Base-by-base conservation (phyloP, 2,797 vertebrate species). In the Sebastes minor region DNA sequence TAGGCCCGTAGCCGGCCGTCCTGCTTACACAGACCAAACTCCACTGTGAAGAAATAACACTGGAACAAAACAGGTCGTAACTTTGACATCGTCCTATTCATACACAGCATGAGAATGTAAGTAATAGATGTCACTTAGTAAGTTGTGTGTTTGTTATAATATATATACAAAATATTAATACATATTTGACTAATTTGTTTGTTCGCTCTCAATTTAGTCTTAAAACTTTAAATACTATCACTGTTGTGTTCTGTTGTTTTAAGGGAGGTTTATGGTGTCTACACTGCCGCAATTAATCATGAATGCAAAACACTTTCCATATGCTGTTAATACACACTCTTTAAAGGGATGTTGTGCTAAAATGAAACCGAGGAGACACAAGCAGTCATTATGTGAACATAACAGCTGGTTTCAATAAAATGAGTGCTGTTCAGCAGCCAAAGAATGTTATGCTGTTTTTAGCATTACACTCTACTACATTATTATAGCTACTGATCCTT, bases 41-140 rank as follows among this genome's bases (percentile, higher is more conserved):
- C 98, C 91, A 99, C 97, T 0, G 98, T 99, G 89, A 99, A 99
- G 94, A 99, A 99, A 80, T 99, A 99, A 86, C 98, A 99, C 98
- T 99, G 90, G 38, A 91, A 94, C 23, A 67, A 59, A 72, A 59
- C 18, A 33, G 11, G 38, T 27, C 27, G 23, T 12, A 11, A 62
- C 13, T 56, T 35, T 28, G 6, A 61, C 20, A 69, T 30, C 2
- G 22, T 64, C 4, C n/a, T 1, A 13, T 53, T 57, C 16, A 49
- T 7, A 75, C 61, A 79, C 42, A 71, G 42, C 16, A 27, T 64
- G 46, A 55, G 3, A 72, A 35, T 22, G 22, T 22, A 38, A 60
- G 14, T 22, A 63, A 46, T 4, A 32, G 2, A 13, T 42, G 52
- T 55, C 20, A 55, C 10, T 25, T 20, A 28, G 12, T 6, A 20